Conservation (phyloP, 1,140 invertebrate genomes). For the Papilio helenus region DNA sequence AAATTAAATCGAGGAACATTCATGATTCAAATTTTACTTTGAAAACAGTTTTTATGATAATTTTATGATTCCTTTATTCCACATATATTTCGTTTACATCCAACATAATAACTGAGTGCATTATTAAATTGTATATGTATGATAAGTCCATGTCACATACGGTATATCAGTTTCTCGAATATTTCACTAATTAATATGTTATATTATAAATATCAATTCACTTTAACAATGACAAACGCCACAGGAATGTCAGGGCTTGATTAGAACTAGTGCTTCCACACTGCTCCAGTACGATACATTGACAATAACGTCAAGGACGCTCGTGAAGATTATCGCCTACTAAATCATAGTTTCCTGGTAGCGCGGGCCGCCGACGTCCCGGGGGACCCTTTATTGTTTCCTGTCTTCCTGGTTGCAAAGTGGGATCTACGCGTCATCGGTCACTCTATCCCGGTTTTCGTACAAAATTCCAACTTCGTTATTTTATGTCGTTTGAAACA, state of each 20-base stretch:
- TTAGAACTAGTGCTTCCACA: constrained; percentile 29
- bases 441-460: constrained; percentile 13
- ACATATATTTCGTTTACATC: background rate
- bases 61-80: background rate
- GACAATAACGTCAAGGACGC: constrained; percentile 40
- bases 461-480: background rate
- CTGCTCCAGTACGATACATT: constrained; percentile 34
- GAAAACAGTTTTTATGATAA: background rate
- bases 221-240: constrained; percentile 17
- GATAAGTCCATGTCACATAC: background rate
- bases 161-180: background rate
- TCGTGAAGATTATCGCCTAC: constrained; percentile 47
- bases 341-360: constrained; percentile 66
- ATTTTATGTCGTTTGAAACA: background rate
- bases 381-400: constrained; percentile 72
- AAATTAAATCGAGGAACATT: constrained; percentile 38
- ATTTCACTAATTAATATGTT: constrained; percentile 25
- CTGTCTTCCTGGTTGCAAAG: constrained; percentile 65
- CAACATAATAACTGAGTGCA: background rate
- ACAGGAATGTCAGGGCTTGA: constrained; percentile 22
- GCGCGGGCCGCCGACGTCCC: constrained; percentile 41
- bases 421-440: constrained; percentile 47
- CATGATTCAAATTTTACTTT: background rate
- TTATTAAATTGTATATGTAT: background rate
- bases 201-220: constrained; percentile 38